Percentiles rank a stretch among this genome's conserved stretches.
Evolutionary conservation across 2,888 invertebrate species (phyloP).

Genomic region (Desoria tigrina): DNA sequence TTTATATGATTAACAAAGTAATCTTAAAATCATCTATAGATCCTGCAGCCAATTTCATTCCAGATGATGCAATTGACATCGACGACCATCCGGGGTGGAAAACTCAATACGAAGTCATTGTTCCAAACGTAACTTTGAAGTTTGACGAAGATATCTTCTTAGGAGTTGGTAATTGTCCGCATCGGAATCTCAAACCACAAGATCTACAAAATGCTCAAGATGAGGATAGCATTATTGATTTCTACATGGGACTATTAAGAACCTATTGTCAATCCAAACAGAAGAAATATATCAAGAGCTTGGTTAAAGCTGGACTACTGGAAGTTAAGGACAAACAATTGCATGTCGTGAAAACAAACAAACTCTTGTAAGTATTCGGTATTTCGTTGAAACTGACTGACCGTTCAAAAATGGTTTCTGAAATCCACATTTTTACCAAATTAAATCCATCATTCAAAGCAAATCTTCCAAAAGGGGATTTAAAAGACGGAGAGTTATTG

Average conservation of each 20-base stretch:
- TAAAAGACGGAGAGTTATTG: too few relatives aligned
- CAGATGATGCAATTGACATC: conserved; percentile 9
- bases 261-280: conserved; percentile 11
- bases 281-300: not conserved
- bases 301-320: not conserved
- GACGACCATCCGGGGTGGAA: conserved; percentile 20
- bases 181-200: not conserved
- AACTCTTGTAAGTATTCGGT: conserved; percentile 8
- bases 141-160: conserved; percentile 3
- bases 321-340: conserved; percentile 2
- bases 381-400: too few relatives aligned
- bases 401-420: too few relatives aligned
- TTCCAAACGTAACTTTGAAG: not conserved
- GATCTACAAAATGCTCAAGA: not conserved
- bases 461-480: too few relatives aligned
- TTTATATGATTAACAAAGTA: too few relatives aligned
- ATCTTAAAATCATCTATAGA: too few relatives aligned
- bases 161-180: conserved; percentile 18
- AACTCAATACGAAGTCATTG: conserved; percentile 12
- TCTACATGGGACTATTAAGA: conserved; percentile 12
- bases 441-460: too few relatives aligned
- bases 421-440: too few relatives aligned
- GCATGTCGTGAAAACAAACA: not conserved
- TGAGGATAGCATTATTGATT: conserved; percentile 3
- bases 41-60: not conserved